Conservation (phyloP, 2,113 vertebrate species). For the Dicrurus megarhynchus region DNA sequence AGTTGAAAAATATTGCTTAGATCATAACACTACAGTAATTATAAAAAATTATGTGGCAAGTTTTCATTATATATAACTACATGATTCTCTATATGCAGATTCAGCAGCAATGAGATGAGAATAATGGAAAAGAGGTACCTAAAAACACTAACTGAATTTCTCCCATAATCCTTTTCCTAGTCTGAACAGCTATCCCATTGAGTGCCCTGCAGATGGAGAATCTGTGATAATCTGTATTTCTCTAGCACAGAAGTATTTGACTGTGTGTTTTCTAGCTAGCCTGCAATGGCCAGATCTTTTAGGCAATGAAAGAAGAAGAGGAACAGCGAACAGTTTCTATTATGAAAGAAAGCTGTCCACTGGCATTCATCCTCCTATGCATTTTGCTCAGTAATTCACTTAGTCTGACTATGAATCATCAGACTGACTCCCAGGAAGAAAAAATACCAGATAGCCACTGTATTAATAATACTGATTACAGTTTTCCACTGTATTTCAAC, state of each 20-base stretch:
- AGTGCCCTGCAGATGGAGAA: not conserved
- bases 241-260: not conserved
- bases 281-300: not conserved
- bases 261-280: not conserved
- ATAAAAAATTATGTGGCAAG: not conserved
- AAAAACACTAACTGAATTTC: not conserved
- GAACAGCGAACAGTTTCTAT: not conserved
- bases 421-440: not conserved
- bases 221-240: not conserved
- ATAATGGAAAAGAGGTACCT: not conserved
- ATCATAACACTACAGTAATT: not conserved
- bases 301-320: not conserved
- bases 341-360: not conserved
- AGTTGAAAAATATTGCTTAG: not conserved
- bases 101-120: not conserved
- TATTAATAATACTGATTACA: not conserved
- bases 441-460: not conserved
- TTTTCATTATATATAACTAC: not conserved
- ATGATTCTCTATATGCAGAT: not conserved
- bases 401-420: conserved; percentile 25
- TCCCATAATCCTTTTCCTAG: not conserved
- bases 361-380: not conserved
- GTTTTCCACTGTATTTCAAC: not conserved
- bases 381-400: conserved; percentile 19
- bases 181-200: not conserved